Evolutionary conservation across 2,888 invertebrate genomes (phyloP).

Genomic region (Acleris cristana): DNA sequence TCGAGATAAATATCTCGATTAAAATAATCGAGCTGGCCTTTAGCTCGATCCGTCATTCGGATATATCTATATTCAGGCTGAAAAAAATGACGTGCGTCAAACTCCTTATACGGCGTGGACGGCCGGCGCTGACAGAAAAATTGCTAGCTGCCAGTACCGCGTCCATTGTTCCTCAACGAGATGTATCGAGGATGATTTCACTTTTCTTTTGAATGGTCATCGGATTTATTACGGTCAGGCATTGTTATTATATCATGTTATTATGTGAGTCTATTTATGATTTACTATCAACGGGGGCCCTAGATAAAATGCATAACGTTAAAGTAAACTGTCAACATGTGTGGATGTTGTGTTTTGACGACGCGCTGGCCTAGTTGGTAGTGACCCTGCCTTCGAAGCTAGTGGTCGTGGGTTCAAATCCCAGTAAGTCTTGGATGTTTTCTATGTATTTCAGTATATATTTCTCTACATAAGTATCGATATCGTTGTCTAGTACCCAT

Average conservation of each 20-base stretch:
- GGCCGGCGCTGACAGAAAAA: constrained; percentile 66
- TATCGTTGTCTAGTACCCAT: too few species aligned
- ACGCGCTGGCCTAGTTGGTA: too few species aligned
- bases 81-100: constrained; percentile 67
- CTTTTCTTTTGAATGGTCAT: constrained; percentile 42
- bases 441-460: too few species aligned
- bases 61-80: constrained; percentile 67
- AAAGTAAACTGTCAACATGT: too few species aligned
- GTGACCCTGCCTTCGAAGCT: too few species aligned
- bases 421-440: too few species aligned
- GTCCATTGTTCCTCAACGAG: constrained; percentile 63
- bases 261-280: too few species aligned
- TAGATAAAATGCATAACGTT: too few species aligned
- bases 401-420: too few species aligned
- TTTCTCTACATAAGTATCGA: too few species aligned
- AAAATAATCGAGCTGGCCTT: constrained; percentile 76
- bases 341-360: too few species aligned
- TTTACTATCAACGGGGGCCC: too few species aligned
- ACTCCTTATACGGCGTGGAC: constrained; percentile 59
- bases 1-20: constrained; percentile 76
- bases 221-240: constrained; percentile 50
- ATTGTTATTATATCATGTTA: constrained; percentile 16
- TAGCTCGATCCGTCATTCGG: constrained; percentile 65
- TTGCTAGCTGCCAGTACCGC: constrained; percentile 50
- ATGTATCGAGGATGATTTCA: constrained; percentile 59